Percentiles rank a stretch among this genome's conserved stretches.
Evolutionary conservation across 2,888 invertebrate genomes (phyloP).

Genomic region (Eubasilissa splendida): DNA sequence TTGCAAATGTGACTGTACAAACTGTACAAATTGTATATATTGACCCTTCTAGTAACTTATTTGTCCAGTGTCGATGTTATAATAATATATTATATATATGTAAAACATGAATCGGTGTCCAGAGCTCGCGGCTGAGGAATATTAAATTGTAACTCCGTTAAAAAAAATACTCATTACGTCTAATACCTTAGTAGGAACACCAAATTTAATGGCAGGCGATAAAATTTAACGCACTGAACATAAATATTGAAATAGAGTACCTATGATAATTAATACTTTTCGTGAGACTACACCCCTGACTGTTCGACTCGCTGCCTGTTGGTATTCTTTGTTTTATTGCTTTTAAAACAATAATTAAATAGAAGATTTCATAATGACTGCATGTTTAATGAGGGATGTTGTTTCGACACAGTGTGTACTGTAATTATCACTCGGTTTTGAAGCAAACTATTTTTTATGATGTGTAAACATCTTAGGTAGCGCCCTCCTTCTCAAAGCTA

Average conservation of each 20-base stretch:
- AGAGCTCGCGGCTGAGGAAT: neutral
- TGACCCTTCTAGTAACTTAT: too few relatives aligned
- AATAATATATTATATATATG: too few relatives aligned
- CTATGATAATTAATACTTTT: neutral
- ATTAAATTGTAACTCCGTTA: neutral
- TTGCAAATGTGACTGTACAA: too few relatives aligned
- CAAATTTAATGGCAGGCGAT: conserved; percentile 3
- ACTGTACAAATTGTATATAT: too few relatives aligned
- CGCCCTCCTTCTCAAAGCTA: too few relatives aligned
- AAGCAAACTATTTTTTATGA: too few relatives aligned
- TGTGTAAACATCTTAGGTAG: too few relatives aligned
- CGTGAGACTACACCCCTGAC: neutral
- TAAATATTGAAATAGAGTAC: neutral
- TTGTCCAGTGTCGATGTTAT: too few relatives aligned
- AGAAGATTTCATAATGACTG: neutral
- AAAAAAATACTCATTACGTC: neutral
- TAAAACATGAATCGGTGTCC: too few relatives aligned
- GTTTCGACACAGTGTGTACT: too few relatives aligned
- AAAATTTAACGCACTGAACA: conserved; percentile 3
- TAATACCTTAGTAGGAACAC: conserved; percentile 6
- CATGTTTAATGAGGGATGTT: too few relatives aligned
- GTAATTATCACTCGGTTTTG: too few relatives aligned
- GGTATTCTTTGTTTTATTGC: neutral
- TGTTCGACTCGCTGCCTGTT: neutral
- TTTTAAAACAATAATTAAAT: neutral